Conservation (phyloP, 1,140 invertebrate genomes). For the Paraescarpia echinospica region DNA sequence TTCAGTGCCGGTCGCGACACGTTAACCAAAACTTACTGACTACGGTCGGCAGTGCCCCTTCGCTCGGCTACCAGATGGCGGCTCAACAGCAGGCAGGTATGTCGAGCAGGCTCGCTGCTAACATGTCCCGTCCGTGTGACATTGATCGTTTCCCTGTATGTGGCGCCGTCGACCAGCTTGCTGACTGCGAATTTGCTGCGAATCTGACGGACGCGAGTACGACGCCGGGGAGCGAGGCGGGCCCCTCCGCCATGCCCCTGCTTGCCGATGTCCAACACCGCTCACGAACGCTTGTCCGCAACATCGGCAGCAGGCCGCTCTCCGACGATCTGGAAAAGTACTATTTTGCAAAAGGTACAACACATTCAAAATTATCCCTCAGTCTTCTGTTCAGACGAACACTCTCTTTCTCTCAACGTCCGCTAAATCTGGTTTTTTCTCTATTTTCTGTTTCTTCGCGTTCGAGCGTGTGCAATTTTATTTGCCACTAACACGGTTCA, state of each 20-base stretch:
- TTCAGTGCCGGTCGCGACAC: slow-evolving; percentile 2
- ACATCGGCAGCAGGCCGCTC: slow-evolving; percentile 64
- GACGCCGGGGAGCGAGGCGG: slow-evolving; percentile 28
- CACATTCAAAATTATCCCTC: slow-evolving; percentile 9
- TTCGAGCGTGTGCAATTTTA: slow-evolving; percentile 45
- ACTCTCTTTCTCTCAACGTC: background rate
- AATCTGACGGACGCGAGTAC: slow-evolving; percentile 52
- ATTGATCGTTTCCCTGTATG: background rate
- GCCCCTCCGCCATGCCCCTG: slow-evolving; percentile 67
- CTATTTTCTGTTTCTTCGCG: background rate
- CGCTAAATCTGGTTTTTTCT: slow-evolving; percentile 10
- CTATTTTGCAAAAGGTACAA: slow-evolving; percentile 26
- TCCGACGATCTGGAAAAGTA: slow-evolving; percentile 53
- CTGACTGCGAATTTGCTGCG: background rate
- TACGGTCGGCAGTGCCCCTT: background rate
- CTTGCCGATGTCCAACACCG: slow-evolving; percentile 67
- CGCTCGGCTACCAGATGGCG: background rate
- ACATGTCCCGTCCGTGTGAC: slow-evolving; percentile 1
- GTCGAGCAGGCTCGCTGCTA: slow-evolving; percentile 43
- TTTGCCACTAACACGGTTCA: background rate
- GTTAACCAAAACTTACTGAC: background rate
- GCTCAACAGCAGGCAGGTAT: slow-evolving; percentile 38
- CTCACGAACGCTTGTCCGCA: slow-evolving; percentile 66
- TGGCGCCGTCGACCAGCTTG: slow-evolving; percentile 6
- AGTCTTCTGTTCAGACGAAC: background rate